Evolutionary conservation across 2,113 vertebrate species (phyloP).

Genomic region (human): GRCh38 chr1:87828501-87829000

Average conservation of each 20-base stretch:
- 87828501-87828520: not conserved
- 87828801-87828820: not conserved
- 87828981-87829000: not conserved
- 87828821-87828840: not conserved
- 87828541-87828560: not conserved
- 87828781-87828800: conserved; percentile 2
- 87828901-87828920: not conserved
- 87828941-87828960: not conserved
- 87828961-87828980: not conserved
- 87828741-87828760: not conserved
- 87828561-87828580: not conserved
- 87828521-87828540: not conserved
- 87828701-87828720: not conserved
- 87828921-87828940: not conserved
- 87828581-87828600: not conserved
- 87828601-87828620: not conserved
- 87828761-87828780: not conserved
- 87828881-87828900: not conserved
- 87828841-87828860: not conserved
- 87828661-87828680: not conserved
- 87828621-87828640: not conserved
- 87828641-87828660: not conserved
- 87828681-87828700: not conserved
- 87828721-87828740: not conserved
- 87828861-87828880: not conserved